These are phyloP conservation scores for Crossocerus cetratus DNA, from an alignment of 2,888 invertebrate species.

Conservation along the genomic window DNA sequence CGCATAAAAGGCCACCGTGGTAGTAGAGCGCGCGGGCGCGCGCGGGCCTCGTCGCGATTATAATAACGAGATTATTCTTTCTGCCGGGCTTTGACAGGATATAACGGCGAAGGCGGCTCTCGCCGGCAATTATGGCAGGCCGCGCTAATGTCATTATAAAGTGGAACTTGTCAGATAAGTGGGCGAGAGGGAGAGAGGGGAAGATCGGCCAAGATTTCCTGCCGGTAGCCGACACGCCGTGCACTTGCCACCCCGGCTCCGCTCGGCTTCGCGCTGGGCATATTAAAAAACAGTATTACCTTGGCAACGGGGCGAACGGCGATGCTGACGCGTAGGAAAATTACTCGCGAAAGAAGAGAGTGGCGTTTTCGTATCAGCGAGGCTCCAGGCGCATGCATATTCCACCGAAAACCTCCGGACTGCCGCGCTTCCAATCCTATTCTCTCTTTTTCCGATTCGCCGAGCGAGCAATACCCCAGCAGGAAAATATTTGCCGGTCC, in stretches of 20 bases:
- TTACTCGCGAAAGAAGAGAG: neutral
- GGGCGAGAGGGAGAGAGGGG: neutral
- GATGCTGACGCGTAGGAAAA: neutral
- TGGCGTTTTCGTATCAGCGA: neutral
- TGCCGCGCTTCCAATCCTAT: no score
- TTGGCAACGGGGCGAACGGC: neutral
- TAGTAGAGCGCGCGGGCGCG: no score
- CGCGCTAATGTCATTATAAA: slow-evolving; percentile 49
- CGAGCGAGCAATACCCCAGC: no score
- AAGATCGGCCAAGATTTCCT: neutral
- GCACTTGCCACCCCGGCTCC: no score
- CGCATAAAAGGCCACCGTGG: no score
- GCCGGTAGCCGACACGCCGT: slow-evolving; percentile 12
- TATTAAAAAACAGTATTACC: slow-evolving; percentile 21
- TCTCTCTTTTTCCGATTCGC: no score
- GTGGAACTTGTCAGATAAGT: slow-evolving; percentile 19
- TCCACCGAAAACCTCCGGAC: neutral
- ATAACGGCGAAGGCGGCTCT: neutral
- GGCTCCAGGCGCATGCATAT: neutral
- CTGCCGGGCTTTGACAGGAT: slow-evolving; percentile 16
- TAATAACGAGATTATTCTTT: slow-evolving; percentile 3
- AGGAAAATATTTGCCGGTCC: no score
- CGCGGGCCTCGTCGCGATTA: slow-evolving; percentile 2
- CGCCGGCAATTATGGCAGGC: slow-evolving; percentile 34
- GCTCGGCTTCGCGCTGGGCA: neutral